phyloP scores from a whole-genome alignment of 2,113 vertebrate species.

The Miniopterus natalensis region DNA sequence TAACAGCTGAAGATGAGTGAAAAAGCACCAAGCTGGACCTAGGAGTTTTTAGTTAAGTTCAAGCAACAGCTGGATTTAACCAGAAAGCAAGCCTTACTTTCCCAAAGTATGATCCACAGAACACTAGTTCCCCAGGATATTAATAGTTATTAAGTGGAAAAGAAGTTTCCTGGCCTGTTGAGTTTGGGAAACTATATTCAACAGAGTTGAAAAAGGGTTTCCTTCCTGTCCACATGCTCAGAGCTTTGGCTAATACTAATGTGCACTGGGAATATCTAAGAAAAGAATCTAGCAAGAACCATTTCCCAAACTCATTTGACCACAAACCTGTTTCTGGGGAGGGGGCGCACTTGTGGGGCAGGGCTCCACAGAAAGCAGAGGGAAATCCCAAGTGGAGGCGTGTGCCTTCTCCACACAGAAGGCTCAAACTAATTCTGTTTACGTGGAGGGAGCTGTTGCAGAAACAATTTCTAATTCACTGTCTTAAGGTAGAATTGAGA shows the following conservation, averaged over 20 bases:
- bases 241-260: conserved; percentile 38
- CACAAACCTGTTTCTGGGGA: not conserved
- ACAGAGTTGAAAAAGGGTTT: conserved; percentile 62
- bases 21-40: not conserved
- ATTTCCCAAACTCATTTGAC: conserved; percentile 44
- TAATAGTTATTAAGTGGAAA: conserved; percentile 38
- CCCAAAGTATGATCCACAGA: not conserved
- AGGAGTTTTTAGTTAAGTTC: conserved; percentile 5
- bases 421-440: not conserved
- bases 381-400: not conserved
- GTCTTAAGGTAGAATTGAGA: conserved; percentile 52
- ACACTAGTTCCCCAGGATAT: not conserved
- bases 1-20: conserved; percentile 1
- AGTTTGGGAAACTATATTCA: conserved; percentile 66
- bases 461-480: not conserved
- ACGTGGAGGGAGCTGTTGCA: not conserved
- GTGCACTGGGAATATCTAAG: conserved; percentile 37
- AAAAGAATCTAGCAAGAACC: conserved; percentile 53
- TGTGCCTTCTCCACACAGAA: not conserved
- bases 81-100: conserved; percentile 45
- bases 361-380: not conserved
- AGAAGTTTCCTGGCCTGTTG: conserved; percentile 61
- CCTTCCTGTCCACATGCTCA: conserved; percentile 58
- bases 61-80: not conserved
- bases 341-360: not conserved